Base-by-base conservation (phyloP, 2,888 invertebrate genomes). In the Andrena chrysosceles region DNA sequence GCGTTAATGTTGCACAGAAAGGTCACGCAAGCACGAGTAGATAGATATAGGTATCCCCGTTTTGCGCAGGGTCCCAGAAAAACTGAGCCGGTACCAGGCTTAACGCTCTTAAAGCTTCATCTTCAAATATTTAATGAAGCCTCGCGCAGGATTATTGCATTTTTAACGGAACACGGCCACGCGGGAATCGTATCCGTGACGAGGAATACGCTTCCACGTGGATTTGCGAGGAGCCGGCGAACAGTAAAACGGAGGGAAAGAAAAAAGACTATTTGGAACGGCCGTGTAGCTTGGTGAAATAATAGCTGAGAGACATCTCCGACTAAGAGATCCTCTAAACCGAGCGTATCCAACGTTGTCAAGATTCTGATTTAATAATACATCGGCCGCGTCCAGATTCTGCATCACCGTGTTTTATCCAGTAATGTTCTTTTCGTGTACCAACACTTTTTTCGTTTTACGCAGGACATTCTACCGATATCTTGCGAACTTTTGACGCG, bases 121-220 rank as follows among this genome's bases (percentile, higher is more conserved):
- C 71, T 29, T 88, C 62, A 84, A 89, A 89, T 82, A 90, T 89
- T 88, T 84, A 88, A 83, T 52, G 67, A 64, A 72, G 59, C 60
- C 70, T 77, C 72, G 72, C 62, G 23, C 35, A 66, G 69, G 85
- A 85, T 86, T 86, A 88, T 86, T 90, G 76, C 85, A 89, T 89
- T 86, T 90, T 89, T 88, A 86, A 90, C 69, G 74, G 66, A 49
- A 68, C 68, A 26, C 31, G n/a, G 7, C 63, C 62, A 20, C 60
- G 5, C 10, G 63, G 62, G 69, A 66, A 42, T 68, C 76, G 73
- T 69, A 49, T 33, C 8, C 63, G 23, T 81, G 77, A 83, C 62
- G 77, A 72, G 52, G 20, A 63, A 56, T 52, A 67, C 33, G 63
- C 49, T 85, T 26, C 70, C 49, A 16, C 13, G 63, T 83, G 49